phyloP scores from a whole-genome alignment of 2,113 vertebrate species.

The Trematocara macrostoma region DNA sequence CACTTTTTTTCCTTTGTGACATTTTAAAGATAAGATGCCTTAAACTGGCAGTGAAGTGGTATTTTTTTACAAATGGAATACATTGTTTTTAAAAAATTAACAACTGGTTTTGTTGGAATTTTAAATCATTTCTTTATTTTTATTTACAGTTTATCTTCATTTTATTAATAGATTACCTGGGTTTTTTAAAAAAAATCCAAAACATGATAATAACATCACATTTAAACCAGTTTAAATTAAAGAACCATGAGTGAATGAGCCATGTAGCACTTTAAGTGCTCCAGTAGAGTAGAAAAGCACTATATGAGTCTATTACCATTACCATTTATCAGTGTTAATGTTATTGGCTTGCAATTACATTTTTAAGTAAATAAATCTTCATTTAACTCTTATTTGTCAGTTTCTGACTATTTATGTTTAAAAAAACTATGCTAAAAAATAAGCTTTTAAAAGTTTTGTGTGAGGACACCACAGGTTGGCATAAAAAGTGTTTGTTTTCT shows the following conservation, averaged over 20 bases:
- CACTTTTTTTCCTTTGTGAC: neutral
- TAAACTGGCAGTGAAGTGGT: neutral
- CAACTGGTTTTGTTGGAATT: neutral
- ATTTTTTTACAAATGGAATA: neutral
- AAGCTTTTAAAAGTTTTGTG: neutral
- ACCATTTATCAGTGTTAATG: neutral
- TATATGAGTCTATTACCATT: neutral
- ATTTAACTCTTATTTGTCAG: neutral
- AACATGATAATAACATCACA: neutral
- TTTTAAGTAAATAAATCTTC: neutral
- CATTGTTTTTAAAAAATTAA: neutral
- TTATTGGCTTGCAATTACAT: neutral
- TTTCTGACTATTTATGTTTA: neutral
- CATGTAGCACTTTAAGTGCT: neutral
- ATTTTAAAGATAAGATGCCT: neutral
- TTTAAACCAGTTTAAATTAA: neutral
- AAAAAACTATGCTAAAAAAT: neutral
- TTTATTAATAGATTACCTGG: neutral
- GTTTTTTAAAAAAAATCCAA: too few relatives aligned
- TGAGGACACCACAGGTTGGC: neutral
- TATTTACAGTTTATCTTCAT: neutral
- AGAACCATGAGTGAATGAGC: neutral
- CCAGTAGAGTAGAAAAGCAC: neutral
- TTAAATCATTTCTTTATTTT: fast-evolving
- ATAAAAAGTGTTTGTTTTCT: neutral